Base-by-base conservation (phyloP, 2,888 invertebrate genomes). In the Cantharis rustica region DNA sequence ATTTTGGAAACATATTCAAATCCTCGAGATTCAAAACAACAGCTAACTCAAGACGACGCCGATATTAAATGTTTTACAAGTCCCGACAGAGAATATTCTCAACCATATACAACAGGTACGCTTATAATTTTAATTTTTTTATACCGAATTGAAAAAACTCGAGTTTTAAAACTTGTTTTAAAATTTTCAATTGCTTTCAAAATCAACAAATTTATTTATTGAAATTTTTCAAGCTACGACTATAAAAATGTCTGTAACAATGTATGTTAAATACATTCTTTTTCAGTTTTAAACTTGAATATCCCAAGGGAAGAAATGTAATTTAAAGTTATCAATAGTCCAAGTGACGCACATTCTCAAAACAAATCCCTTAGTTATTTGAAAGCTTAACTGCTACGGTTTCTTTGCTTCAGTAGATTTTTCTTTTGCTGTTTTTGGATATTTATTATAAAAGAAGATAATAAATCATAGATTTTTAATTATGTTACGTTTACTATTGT, bases 1-100 rank as follows among this genome's bases (percentile, higher is more conserved):
- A 91, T 94, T 82, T 89, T 94, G 87, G 94, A 94, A 87, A 92
- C 92, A 75, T 94, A 94, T 86, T 93, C 93, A 85, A 93, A 93
- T 84, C 94, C 94, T 15, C 90, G 92, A 80, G 94, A 94, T 86
- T 93, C 93, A 27, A 86, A 84, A 80, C 86, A 85, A 79, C 86
- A 84, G 73, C 79, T 86, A 75, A 85, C 82, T 81, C 86, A 86
- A 82, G 88, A 88, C 76, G 90, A 90, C 79, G 83, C 84, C 74
- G 87, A 88, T 75, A 84, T 84, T 69, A 89, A 89, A 82, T 87
- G 89, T 84, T 89, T 90, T 83, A 89, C 89, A 71, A 90, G 90
- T 84, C 89, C 90, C 20, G 90, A 90, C 86, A 88, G 90, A 80
- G 89, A 91, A 84, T 91, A 91, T 84, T 90, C 90, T 69, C 90